Evolutionary conservation across 2,113 vertebrate genomes (phyloP).

Genomic region (Chelonoidis abingdonii): DNA sequence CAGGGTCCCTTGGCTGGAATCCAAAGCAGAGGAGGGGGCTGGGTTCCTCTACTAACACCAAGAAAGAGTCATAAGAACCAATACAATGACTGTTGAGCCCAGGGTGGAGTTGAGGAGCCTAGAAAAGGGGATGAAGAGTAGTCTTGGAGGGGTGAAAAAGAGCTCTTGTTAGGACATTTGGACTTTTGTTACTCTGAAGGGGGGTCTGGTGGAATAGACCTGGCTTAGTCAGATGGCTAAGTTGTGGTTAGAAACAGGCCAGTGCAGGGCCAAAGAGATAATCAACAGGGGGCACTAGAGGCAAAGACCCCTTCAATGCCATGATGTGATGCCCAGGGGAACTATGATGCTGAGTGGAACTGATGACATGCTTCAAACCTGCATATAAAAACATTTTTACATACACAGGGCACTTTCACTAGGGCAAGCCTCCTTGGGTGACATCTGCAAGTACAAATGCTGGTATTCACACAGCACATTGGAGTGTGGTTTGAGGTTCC

Average conservation of each 20-base stretch:
- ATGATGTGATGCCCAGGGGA: neutral
- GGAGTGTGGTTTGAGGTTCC: neutral
- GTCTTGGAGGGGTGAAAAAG: neutral
- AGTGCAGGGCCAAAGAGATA: neutral
- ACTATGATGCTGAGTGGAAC: neutral
- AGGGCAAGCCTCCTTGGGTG: neutral
- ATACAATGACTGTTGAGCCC: neutral
- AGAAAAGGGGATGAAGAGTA: neutral
- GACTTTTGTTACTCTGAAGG: neutral
- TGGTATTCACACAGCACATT: neutral
- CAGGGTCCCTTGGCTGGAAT: neutral
- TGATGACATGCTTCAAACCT: neutral
- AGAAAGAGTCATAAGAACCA: neutral
- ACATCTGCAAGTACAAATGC: neutral
- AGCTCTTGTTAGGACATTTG: neutral
- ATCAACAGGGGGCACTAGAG: neutral
- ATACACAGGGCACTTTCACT: too few species aligned
- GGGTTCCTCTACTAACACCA: neutral
- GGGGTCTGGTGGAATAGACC: neutral
- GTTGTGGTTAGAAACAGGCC: neutral
- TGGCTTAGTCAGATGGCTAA: neutral
- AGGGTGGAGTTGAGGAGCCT: neutral
- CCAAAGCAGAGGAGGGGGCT: neutral
- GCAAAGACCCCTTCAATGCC: neutral
- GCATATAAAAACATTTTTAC: neutral